Percentiles rank a stretch among this genome's conserved stretches.
Evolutionary conservation across 2,888 invertebrate species (phyloP).

Genomic region (Schizotus pectinicornis): DNA sequence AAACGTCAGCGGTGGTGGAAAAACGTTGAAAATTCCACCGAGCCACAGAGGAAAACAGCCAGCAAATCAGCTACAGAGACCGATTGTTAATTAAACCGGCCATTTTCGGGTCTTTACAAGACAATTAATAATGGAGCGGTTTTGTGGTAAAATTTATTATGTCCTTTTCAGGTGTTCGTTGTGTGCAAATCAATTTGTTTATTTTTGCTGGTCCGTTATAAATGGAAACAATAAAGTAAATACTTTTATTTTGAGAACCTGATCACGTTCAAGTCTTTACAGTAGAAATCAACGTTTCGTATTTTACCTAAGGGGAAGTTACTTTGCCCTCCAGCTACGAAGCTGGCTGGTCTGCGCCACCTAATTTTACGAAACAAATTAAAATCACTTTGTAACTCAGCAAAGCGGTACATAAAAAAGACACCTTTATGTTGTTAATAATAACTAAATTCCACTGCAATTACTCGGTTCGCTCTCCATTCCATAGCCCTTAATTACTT

Average conservation of each 20-base stretch:
- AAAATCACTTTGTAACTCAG: conserved; percentile 14
- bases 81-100: conserved; percentile 17
- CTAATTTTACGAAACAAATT: conserved; percentile 18
- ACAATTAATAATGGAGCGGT: conserved; percentile 13
- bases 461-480: not conserved
- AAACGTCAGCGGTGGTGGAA: not conserved
- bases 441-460: conserved; percentile 1
- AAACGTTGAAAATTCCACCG: too few species aligned
- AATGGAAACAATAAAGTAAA: conserved; percentile 17
- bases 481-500: not conserved
- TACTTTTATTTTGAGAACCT: conserved; percentile 22
- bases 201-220: conserved; percentile 9
- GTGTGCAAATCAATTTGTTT: conserved; percentile 21
- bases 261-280: conserved; percentile 33
- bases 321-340: conserved; percentile 16
- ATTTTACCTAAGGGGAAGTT: conserved; percentile 29
- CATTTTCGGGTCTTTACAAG: conserved; percentile 15
- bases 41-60: not conserved
- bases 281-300: conserved; percentile 35
- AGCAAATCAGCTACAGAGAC: conserved; percentile 5
- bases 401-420: conserved; percentile 11
- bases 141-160: conserved; percentile 12
- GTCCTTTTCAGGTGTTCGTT: conserved; percentile 17
- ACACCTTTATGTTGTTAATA: conserved; percentile 8
- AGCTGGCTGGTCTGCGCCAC: not conserved